A percentile compares a stretch with the other conserved stretches of the same genome.
Conservation (phyloP, 2,113 vertebrate genomes). For the Cynoglossus semilaevis region DNA sequence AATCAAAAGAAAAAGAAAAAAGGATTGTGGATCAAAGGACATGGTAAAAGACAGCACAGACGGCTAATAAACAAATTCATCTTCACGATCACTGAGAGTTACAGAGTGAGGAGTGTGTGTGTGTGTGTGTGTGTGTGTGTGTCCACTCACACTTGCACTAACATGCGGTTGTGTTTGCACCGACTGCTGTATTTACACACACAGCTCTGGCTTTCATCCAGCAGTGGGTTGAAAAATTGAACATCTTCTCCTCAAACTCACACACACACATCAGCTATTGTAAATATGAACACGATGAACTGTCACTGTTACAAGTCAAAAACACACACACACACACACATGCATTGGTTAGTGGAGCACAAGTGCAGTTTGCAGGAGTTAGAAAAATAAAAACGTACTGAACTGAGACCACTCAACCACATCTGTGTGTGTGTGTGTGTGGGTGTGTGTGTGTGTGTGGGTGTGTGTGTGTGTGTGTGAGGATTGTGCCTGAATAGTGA, state of each 20-base stretch:
- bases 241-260: slow-evolving; percentile 58
- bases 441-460: slow-evolving; percentile 33
- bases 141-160: slow-evolving; percentile 13
- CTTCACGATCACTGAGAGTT: too few relatives aligned
- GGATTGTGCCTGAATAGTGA: too few relatives aligned
- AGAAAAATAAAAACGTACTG: too few relatives aligned
- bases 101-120: not conserved
- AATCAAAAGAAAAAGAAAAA: too few relatives aligned
- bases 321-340: slow-evolving; percentile 12
- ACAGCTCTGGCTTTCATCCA: slow-evolving; percentile 48
- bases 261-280: slow-evolving; percentile 39
- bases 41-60: too few relatives aligned
- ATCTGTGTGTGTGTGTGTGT: slow-evolving; percentile 4
- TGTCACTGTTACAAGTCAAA: not conserved
- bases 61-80: too few relatives aligned
- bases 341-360: too few relatives aligned
- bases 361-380: not conserved
- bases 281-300: too few relatives aligned
- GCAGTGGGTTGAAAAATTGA: slow-evolving; percentile 67
- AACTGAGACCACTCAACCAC: too few relatives aligned
- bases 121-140: not conserved
- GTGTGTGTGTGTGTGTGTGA: too few relatives aligned
- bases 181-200: slow-evolving; percentile 44
- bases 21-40: too few relatives aligned
- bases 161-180: slow-evolving; percentile 11